phyloP scores from a whole-genome alignment of 2,797 vertebrate genomes.

The Amphiprion clarkii region DNA sequence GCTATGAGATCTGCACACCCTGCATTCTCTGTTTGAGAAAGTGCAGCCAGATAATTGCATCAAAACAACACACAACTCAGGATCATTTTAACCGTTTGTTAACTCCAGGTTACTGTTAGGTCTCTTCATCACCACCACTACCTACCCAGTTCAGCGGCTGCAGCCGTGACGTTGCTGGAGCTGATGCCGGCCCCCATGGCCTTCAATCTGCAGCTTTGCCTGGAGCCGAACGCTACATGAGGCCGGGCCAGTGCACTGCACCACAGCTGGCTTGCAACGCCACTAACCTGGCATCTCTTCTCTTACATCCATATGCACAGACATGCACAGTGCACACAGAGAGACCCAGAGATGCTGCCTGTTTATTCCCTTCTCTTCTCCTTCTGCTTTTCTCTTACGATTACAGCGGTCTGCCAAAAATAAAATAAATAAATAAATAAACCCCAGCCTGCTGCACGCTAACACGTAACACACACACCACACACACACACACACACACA shows the following conservation, averaged over 20 bases:
- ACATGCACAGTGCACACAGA: conserved; percentile 17
- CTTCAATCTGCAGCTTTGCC: conserved; percentile 49
- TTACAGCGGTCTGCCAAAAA: conserved; percentile 31
- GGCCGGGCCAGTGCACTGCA: conserved; percentile 51
- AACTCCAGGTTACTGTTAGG: conserved; percentile 5
- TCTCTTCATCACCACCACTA: conserved; percentile 15
- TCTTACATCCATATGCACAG: conserved; percentile 19
- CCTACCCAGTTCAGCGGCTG: conserved; percentile 64
- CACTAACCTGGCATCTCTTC: conserved; percentile 28
- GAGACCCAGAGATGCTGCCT: conserved; percentile 27
- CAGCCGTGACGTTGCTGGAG: conserved; percentile 49
- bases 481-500: not conserved
- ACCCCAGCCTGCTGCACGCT: conserved; percentile 8
- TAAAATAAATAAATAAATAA: conserved; percentile 47
- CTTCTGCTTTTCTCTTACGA: conserved; percentile 46
- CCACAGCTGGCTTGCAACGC: conserved; percentile 37
- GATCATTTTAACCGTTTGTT: conserved; percentile 17
- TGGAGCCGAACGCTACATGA: conserved; percentile 36
- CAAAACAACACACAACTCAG: conserved; percentile 24
- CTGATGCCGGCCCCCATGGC: conserved; percentile 60
- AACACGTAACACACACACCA: no score
- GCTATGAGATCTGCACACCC: conserved; percentile 11
- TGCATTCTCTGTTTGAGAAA: not conserved
- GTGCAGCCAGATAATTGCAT: conserved; percentile 18
- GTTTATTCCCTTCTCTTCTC: conserved; percentile 13